phyloP scores from a whole-genome alignment of 2,888 invertebrate species.

The Cheilosia impressa region DNA sequence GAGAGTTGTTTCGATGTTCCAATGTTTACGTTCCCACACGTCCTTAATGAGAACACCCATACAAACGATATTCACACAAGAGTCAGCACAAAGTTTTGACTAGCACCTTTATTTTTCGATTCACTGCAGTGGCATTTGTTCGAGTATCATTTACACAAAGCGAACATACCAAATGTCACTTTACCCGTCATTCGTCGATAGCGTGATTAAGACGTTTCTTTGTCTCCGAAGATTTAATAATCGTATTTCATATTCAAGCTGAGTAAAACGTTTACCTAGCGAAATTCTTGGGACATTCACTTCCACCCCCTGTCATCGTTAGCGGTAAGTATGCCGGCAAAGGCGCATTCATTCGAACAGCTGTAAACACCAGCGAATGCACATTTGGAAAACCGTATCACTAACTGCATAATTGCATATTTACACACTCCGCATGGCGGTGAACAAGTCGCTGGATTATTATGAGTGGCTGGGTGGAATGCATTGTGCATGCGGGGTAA shows the following conservation, averaged over 20 bases:
- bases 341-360: constrained; percentile 18
- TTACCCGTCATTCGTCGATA: constrained; percentile 24
- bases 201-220: constrained; percentile 33
- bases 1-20: too few relatives aligned
- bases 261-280: constrained; percentile 5
- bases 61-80: too few relatives aligned
- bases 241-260: constrained; percentile 8
- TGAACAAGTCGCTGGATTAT: constrained; percentile 32
- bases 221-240: constrained; percentile 19
- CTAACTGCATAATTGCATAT: constrained; percentile 27
- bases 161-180: constrained; percentile 6
- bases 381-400: constrained; percentile 30
- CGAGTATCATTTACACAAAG: too few relatives aligned
- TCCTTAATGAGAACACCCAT: too few relatives aligned
- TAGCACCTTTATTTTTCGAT: neutral
- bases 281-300: neutral
- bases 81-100: too few relatives aligned
- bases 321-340: constrained; percentile 6
- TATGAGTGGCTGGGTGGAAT: constrained; percentile 1
- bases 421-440: neutral
- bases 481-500: neutral
- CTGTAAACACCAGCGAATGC: constrained; percentile 34
- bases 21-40: too few relatives aligned
- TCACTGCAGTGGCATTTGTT: too few relatives aligned
- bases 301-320: constrained; percentile 17